Percentiles rank a stretch among this genome's conserved stretches.
Conservation (phyloP, 2,888 invertebrate genomes). For the Scaeva pyrastri region DNA sequence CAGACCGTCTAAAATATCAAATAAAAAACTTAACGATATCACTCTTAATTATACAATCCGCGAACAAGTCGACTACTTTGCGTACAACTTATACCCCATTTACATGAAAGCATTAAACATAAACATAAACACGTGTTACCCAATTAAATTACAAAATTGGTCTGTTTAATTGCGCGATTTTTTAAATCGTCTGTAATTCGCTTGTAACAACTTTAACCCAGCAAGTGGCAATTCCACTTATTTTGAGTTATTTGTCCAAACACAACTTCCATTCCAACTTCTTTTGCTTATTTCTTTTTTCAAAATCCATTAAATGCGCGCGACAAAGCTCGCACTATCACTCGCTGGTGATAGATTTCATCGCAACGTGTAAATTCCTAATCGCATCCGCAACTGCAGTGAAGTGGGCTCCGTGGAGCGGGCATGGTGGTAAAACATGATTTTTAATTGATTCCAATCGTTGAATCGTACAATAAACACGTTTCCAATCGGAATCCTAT, state of each 20-base stretch:
- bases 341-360: slow-evolving; percentile 61
- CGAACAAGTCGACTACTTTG: not conserved
- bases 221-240: slow-evolving; percentile 52
- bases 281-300: not conserved
- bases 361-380: slow-evolving; percentile 59
- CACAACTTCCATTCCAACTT: slow-evolving; percentile 40
- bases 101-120: too few relatives aligned
- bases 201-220: slow-evolving; percentile 29
- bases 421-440: slow-evolving; percentile 72
- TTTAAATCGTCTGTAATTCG: slow-evolving; percentile 40
- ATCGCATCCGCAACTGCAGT: slow-evolving; percentile 58
- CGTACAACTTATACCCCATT: slow-evolving; percentile 4
- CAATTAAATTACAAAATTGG: slow-evolving; percentile 44
- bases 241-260: slow-evolving; percentile 68
- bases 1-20: too few relatives aligned
- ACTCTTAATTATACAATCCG: not conserved
- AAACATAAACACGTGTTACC: slow-evolving; percentile 33
- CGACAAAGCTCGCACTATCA: slow-evolving; percentile 51
- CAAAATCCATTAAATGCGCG: slow-evolving; percentile 26
- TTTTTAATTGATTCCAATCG: slow-evolving; percentile 75
- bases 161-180: slow-evolving; percentile 47
- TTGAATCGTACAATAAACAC: slow-evolving; percentile 59
- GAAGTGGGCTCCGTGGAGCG: slow-evolving; percentile 18
- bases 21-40: not conserved
- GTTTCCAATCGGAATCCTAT: slow-evolving; percentile 52